Evolutionary conservation across 2,113 vertebrate genomes (phyloP).

Genomic region (Zingel zingel): DNA sequence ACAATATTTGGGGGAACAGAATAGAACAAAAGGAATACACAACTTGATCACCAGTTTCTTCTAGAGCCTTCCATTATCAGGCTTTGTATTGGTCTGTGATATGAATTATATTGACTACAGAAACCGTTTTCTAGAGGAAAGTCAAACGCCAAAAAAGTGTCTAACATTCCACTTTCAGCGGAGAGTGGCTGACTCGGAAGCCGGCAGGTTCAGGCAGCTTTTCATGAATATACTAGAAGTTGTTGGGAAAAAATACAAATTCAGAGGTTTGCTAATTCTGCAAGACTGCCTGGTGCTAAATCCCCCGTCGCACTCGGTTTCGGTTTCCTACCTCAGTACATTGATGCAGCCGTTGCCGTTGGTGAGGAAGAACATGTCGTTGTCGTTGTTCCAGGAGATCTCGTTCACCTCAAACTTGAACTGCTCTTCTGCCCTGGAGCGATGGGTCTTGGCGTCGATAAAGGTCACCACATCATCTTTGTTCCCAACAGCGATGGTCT

Average conservation of each 20-base stretch:
- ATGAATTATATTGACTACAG: too few relatives aligned
- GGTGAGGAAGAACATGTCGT: constrained; percentile 99
- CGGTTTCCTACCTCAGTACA: constrained; percentile 89
- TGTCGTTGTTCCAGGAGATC: constrained; percentile 99
- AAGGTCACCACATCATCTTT: constrained; percentile 99
- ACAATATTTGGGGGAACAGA: background rate
- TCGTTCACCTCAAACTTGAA: constrained; percentile 99
- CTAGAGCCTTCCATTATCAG: background rate
- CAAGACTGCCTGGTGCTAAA: too few relatives aligned
- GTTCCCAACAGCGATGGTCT: constrained; percentile 98
- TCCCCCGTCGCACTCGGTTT: too few relatives aligned
- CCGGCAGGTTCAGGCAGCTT: background rate
- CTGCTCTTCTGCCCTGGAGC: constrained; percentile 95
- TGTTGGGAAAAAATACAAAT: background rate
- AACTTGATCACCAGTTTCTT: background rate
- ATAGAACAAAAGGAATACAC: background rate
- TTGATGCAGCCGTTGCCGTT: constrained; percentile 99
- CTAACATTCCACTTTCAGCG: background rate
- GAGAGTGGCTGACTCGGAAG: background rate
- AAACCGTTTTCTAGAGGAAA: too few relatives aligned
- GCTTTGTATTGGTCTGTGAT: background rate
- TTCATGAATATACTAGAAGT: background rate
- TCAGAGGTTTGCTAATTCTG: background rate
- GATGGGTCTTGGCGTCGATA: constrained; percentile 95
- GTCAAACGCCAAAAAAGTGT: background rate